These are phyloP conservation scores for Dinothrombium tinctorium DNA, from an alignment of 1,140 invertebrate species.

Conservation along the genomic window DNA sequence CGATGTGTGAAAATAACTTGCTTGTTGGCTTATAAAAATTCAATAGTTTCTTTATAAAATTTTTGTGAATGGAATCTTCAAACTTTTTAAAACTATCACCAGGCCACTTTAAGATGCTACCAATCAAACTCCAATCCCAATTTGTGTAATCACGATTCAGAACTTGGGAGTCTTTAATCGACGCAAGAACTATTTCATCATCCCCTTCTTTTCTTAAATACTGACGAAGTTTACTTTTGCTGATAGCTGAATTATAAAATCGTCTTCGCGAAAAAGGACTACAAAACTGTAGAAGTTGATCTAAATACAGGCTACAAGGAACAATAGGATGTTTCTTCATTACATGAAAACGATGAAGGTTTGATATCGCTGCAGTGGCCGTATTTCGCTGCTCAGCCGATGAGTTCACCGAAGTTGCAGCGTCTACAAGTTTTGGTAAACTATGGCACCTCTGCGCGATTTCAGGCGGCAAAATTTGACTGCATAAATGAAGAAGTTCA, in stretches of 20 bases:
- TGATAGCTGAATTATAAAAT: slow-evolving; percentile 2
- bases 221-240: not conserved
- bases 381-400: slow-evolving; percentile 19
- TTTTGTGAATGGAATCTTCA: slow-evolving; percentile 44
- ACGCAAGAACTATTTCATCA: slow-evolving; percentile 30
- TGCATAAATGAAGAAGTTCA: slow-evolving; percentile 57
- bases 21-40: slow-evolving; percentile 66
- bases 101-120: slow-evolving; percentile 40
- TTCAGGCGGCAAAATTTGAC: slow-evolving; percentile 41
- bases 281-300: slow-evolving; percentile 37
- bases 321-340: slow-evolving; percentile 49
- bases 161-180: slow-evolving; percentile 45
- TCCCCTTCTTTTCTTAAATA: slow-evolving; percentile 12
- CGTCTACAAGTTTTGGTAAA: slow-evolving; percentile 47
- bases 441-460: slow-evolving; percentile 54
- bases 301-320: slow-evolving; percentile 53
- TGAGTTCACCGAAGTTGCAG: slow-evolving; percentile 32
- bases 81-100: slow-evolving; percentile 29
- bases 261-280: slow-evolving; percentile 1
- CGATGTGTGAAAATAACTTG: slow-evolving; percentile 43
- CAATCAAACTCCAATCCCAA: slow-evolving; percentile 66
- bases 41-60: slow-evolving; percentile 55
- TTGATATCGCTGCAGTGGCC: slow-evolving; percentile 51
- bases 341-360: slow-evolving; percentile 40
- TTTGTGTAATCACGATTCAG: slow-evolving; percentile 38